These are phyloP conservation scores for Coenonympha arcania DNA, from an alignment of 2,888 invertebrate genomes.

Conservation along the genomic window DNA sequence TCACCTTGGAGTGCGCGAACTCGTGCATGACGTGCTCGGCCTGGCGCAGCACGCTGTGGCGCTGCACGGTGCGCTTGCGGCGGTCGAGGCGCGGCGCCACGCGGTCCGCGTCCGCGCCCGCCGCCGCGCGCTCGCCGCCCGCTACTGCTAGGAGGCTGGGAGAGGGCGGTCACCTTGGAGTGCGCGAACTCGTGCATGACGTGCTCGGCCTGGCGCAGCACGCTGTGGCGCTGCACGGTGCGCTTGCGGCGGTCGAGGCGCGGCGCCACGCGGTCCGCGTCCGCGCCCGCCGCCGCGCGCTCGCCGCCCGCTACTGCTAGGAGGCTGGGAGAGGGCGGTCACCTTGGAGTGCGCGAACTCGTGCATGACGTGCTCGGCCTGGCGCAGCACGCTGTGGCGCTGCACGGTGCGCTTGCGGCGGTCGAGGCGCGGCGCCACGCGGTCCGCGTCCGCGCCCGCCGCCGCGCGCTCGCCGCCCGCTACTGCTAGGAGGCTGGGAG, in stretches of 20 bases:
- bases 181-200: too few species aligned
- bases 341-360: constrained; percentile 91
- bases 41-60: constrained; percentile 93
- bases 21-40: constrained; percentile 97
- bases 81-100: constrained; percentile 95
- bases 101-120: constrained; percentile 78
- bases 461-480: constrained; percentile 87
- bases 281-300: too few species aligned
- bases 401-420: constrained; percentile 93
- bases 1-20: constrained; percentile 86
- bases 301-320: too few species aligned
- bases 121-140: constrained; percentile 84
- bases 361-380: constrained; percentile 95
- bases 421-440: constrained; percentile 94
- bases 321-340: too few species aligned
- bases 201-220: too few species aligned
- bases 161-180: too few species aligned
- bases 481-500: too few species aligned
- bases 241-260: too few species aligned
- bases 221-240: too few species aligned
- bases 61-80: constrained; percentile 90
- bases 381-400: constrained; percentile 90
- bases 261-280: too few species aligned
- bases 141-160: too few species aligned
- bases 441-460: constrained; percentile 76